Evolutionary conservation across 35 echinoderm and acorn worm genomes (phyloP), one percentile per base, ranked within the genome.

Genomic region (Chiridota heheva): DNA sequence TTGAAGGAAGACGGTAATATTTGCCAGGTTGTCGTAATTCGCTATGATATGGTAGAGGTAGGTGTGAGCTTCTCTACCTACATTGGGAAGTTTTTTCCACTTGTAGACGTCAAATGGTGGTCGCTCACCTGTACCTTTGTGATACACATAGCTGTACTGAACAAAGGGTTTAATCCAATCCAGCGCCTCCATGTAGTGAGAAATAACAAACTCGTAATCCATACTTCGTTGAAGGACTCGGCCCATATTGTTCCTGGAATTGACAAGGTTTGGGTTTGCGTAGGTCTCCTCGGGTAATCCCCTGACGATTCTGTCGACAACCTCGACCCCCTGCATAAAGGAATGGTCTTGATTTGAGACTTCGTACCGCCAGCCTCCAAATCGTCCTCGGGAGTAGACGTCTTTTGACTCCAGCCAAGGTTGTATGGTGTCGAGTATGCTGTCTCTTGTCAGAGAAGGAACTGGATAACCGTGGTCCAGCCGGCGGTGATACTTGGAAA

Each of bases 321-420:
- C 42, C 64, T 83, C 81, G 20, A 83, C 65, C 26, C 81, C 81
- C 40, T 83, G 81, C 81, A 83, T 83, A 4, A 83, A 53, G 32
- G 81, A 83, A 38, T 83, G 81, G 44, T 83, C 80, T n/a, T 82
- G 80, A 20, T 82, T 82, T 51, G 40, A 18, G 25, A 82, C 80
- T 37, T 82, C 80, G 65, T 83, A 83, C 44, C 45, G 24, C 81
- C 81, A 83, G 17, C 81, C 81, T 35, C 81, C 81, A 69, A 83
- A 83, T 36, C 81, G 39, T 7, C 81, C 81, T n/a, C 81, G 24
- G 2, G 63, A 83, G 32, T 70, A 83, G 44, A 83, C 57, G 26
- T 27, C 24, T 29, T 71, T 83, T 2, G 64, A 46, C 27, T 70
- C 65, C 27, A 82, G 42, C 80, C 80, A 82, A 34, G 80, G 80